A percentile compares a stretch with the other conserved stretches of the same genome.
Conservation (phyloP, 1,140 invertebrate species). For the Drosophila neocordata region DNA sequence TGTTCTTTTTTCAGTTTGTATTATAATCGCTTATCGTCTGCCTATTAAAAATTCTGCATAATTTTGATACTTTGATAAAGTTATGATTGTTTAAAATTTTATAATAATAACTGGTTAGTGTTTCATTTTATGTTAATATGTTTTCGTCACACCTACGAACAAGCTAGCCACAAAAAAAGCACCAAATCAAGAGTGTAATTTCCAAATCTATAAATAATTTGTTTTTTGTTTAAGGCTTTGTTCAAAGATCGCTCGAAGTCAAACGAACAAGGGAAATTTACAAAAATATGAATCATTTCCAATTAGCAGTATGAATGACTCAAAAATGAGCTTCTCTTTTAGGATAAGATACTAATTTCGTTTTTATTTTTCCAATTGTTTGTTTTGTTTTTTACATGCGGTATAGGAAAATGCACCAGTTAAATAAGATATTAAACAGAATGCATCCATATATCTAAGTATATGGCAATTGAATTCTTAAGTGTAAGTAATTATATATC, state of each 20-base stretch:
- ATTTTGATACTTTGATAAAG: background rate
- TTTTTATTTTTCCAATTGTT: slow-evolving; percentile 6
- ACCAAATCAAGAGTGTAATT: no score
- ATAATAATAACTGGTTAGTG: no score
- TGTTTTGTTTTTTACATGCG: background rate
- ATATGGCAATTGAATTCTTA: slow-evolving; percentile 9
- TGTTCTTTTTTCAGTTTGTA: slow-evolving; percentile 57
- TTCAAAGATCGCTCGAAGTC: no score
- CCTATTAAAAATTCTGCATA: slow-evolving; percentile 59
- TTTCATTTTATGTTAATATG: no score
- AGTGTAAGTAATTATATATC: slow-evolving; percentile 2
- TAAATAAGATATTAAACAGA: background rate
- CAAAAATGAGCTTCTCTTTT: background rate
- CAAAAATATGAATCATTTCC: background rate
- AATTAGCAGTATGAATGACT: background rate
- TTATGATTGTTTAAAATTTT: background rate
- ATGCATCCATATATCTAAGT: slow-evolving; percentile 6
- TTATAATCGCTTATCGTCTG: slow-evolving; percentile 52
- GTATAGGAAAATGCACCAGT: slow-evolving; percentile 5
- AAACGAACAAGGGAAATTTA: background rate
- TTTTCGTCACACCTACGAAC: no score
- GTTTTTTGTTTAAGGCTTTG: background rate
- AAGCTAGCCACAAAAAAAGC: no score
- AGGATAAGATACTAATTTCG: background rate
- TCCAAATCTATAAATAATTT: background rate